Conservation (phyloP, 2,888 invertebrate species). For the Argyresthia goedartella region DNA sequence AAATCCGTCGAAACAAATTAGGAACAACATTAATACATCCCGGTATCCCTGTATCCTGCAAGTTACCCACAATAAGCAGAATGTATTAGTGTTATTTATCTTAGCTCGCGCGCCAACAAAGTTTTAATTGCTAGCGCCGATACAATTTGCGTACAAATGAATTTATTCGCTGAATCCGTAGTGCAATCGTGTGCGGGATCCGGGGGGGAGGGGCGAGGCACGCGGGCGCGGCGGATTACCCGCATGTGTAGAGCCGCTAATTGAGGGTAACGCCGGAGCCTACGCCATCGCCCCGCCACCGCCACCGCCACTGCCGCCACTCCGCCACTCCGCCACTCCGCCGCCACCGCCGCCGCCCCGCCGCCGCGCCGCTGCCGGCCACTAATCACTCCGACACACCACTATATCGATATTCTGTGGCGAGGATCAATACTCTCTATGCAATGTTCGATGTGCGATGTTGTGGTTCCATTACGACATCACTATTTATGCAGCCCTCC, state of each 20-base stretch:
- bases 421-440: no score
- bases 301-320: conserved; percentile 3
- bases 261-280: conserved; percentile 53
- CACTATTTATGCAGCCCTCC: no score
- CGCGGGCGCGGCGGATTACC: conserved; percentile 45
- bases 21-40: conserved; percentile 68
- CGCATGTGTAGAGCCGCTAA: conserved; percentile 62
- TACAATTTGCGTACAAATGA: conserved; percentile 71
- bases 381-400: neutral
- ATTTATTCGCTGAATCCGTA: conserved; percentile 67
- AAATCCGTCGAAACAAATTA: conserved; percentile 67
- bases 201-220: conserved; percentile 44
- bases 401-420: neutral
- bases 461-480: no score
- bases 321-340: neutral
- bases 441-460: no score
- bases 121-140: conserved; percentile 71
- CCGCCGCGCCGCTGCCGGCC: conserved; percentile 1
- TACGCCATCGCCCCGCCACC: conserved; percentile 8
- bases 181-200: conserved; percentile 46
- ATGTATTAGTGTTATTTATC: conserved; percentile 71
- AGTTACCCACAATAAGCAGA: conserved; percentile 66
- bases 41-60: conserved; percentile 44
- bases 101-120: conserved; percentile 66
- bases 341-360: conserved; percentile 4